Percentiles rank a stretch among this genome's conserved stretches.
Conservation (phyloP, 2,113 vertebrate genomes). For the Mus spicilegus region DNA sequence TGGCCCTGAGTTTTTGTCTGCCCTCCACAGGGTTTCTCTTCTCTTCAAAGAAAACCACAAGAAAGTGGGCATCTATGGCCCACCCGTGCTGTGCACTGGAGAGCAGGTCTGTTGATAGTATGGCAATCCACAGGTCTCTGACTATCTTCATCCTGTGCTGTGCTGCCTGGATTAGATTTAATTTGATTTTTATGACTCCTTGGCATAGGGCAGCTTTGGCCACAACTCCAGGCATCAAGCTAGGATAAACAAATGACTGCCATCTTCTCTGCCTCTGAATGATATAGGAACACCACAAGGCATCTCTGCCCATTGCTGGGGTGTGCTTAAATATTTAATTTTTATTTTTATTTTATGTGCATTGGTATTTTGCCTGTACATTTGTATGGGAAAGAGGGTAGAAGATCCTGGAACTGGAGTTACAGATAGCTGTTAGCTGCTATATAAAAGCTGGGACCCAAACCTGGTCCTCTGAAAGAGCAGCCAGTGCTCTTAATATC, state of each 20-base stretch:
- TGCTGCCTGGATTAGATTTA: background rate
- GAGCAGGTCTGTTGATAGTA: background rate
- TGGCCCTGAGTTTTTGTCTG: too few relatives aligned
- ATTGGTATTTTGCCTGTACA: background rate
- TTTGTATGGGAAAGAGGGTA: background rate
- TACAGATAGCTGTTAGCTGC: background rate
- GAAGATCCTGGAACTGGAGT: background rate
- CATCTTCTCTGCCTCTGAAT: background rate
- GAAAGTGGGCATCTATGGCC: background rate
- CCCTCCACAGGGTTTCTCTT: too few relatives aligned
- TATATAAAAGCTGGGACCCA: background rate
- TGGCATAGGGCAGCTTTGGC: background rate
- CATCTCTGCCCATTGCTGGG: background rate
- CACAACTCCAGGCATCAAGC: background rate
- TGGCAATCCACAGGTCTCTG: background rate
- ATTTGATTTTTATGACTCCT: background rate
- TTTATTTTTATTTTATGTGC: background rate
- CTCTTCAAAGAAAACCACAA: too few relatives aligned
- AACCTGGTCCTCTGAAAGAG: background rate
- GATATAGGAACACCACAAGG: background rate
- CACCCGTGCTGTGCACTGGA: background rate
- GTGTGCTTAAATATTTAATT: background rate
- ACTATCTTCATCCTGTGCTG: background rate
- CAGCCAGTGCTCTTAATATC: background rate
- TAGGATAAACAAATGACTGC: background rate